Evolutionary conservation across 1,140 invertebrate species (phyloP).

Genomic region (Nomia melanderi): DNA sequence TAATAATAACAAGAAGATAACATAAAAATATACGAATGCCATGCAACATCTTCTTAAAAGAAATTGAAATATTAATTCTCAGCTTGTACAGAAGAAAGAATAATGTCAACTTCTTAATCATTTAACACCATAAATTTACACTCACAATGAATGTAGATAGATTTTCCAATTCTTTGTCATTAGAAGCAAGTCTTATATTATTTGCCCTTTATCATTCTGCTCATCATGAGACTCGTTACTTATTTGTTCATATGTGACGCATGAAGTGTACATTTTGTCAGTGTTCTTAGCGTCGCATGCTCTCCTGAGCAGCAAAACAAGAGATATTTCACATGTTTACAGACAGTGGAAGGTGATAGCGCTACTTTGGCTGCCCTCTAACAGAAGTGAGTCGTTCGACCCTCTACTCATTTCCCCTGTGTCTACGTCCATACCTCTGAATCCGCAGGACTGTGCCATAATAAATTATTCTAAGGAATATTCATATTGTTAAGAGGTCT

Average conservation of each 20-base stretch:
- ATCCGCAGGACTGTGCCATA: conserved; percentile 67
- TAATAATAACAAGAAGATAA: neutral
- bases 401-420: conserved; percentile 74
- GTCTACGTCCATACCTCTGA: conserved; percentile 71
- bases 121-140: neutral
- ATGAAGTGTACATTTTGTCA: conserved; percentile 74
- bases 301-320: conserved; percentile 72
- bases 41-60: neutral
- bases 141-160: neutral
- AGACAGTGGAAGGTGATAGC: conserved; percentile 80
- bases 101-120: conserved; percentile 4
- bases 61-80: neutral
- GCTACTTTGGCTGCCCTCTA: conserved; percentile 80
- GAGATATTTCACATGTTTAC: conserved; percentile 78
- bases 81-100: neutral
- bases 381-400: conserved; percentile 77
- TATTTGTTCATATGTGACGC: conserved; percentile 66
- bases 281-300: conserved; percentile 76
- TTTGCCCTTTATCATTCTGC: conserved; percentile 6
- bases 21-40: neutral
- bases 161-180: neutral
- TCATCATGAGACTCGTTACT: conserved; percentile 32
- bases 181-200: conserved; percentile 3
- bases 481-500: conserved; percentile 51
- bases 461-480: conserved; percentile 58